These are phyloP conservation scores for Lophius americanus DNA, from an alignment of 2,797 vertebrate genomes.

Conservation along the genomic window DNA sequence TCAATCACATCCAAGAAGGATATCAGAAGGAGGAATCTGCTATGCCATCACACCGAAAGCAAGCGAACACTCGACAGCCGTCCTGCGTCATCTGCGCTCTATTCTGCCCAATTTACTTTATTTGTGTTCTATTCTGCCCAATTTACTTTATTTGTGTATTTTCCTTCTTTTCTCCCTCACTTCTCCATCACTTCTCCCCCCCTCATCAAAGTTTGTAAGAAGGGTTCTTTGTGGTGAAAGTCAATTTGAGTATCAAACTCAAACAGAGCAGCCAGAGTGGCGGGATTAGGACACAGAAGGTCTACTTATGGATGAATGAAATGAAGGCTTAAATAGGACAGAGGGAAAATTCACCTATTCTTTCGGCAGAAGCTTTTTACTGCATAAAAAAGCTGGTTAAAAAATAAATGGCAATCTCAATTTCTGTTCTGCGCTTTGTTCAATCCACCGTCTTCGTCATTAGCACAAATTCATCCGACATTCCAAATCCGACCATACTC, in stretches of 20 bases:
- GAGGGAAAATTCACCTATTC: slow-evolving; percentile 26
- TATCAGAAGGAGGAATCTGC: slow-evolving; percentile 7
- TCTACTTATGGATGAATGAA: slow-evolving; percentile 52
- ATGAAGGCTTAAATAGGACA: slow-evolving; percentile 45
- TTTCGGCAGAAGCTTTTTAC: slow-evolving; percentile 21
- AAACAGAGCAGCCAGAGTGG: slow-evolving; percentile 64
- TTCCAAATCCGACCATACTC: slow-evolving; percentile 24
- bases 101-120: slow-evolving; percentile 18
- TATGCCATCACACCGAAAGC: slow-evolving; percentile 36
- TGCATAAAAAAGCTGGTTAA: slow-evolving; percentile 29
- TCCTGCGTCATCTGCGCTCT: slow-evolving; percentile 49
- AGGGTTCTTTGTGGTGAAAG: slow-evolving; percentile 34
- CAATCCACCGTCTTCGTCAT: slow-evolving; percentile 16
- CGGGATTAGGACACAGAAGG: slow-evolving; percentile 69
- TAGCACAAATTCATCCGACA: slow-evolving; percentile 14
- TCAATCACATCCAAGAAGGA: slow-evolving; percentile 9
- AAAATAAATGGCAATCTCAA: slow-evolving; percentile 31
- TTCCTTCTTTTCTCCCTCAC: background rate
- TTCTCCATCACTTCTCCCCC: background rate
- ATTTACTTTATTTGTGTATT: slow-evolving; percentile 25
- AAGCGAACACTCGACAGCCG: slow-evolving; percentile 22
- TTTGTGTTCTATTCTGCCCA: slow-evolving; percentile 18
- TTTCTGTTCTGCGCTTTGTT: background rate
- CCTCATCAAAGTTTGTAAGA: slow-evolving; percentile 37
- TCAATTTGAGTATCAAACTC: slow-evolving; percentile 74